These are phyloP conservation scores for Lasius fuliginosus DNA, from an alignment of 2,888 invertebrate genomes.

Conservation along the genomic window DNA sequence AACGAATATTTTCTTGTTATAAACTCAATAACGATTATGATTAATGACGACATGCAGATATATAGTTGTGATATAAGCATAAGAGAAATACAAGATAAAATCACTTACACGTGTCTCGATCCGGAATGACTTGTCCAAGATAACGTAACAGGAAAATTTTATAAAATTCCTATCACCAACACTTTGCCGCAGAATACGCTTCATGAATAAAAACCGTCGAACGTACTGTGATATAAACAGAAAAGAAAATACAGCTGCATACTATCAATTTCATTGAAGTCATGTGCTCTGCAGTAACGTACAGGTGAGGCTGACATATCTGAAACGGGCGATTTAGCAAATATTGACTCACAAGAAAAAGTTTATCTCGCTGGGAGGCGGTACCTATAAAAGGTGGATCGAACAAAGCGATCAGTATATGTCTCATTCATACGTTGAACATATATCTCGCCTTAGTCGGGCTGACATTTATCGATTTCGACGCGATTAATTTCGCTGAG, in stretches of 20 bases:
- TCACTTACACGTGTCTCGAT: constrained; percentile 12
- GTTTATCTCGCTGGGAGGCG: constrained; percentile 16
- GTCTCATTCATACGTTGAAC: constrained; percentile 19
- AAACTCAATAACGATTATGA: constrained; percentile 19
- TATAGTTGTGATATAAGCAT: background rate
- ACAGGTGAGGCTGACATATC: constrained; percentile 25
- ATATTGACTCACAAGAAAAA: constrained; percentile 25
- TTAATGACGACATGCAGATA: constrained; percentile 18
- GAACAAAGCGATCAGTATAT: constrained; percentile 2
- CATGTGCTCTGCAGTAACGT: constrained; percentile 2
- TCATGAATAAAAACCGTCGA: constrained; percentile 34
- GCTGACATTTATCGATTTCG: constrained; percentile 31
- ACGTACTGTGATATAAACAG: background rate
- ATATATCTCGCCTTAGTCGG: background rate
- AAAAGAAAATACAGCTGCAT: constrained; percentile 20
- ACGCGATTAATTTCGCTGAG: constrained; percentile 37
- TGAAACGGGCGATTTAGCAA: constrained; percentile 35
- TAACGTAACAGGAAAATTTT: constrained; percentile 25
- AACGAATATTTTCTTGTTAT: background rate
- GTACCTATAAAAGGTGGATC: constrained; percentile 15
- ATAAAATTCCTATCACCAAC: background rate
- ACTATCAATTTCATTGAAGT: constrained; percentile 40
- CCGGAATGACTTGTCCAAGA: background rate
- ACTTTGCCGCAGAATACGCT: background rate
- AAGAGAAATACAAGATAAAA: constrained; percentile 23